phyloP scores from a whole-genome alignment of 2,888 invertebrate species.

The Volucella bombylans region DNA sequence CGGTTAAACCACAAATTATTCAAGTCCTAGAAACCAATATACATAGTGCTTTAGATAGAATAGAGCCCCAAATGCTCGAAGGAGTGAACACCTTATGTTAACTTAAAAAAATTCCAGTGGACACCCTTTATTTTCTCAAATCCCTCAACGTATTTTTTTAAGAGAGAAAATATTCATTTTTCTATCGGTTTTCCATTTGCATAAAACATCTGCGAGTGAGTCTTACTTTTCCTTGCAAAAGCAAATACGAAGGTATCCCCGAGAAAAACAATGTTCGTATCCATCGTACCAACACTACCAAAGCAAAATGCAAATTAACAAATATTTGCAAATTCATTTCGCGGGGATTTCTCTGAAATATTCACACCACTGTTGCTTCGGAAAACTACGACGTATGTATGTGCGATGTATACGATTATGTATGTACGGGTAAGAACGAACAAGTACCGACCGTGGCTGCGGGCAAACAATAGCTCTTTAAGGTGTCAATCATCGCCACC shows the following conservation, averaged over 20 bases:
- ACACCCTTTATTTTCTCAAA: too few species aligned
- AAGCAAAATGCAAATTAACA: conserved; percentile 4
- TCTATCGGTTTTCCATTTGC: not conserved
- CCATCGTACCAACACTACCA: not conserved
- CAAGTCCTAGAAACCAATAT: too few species aligned
- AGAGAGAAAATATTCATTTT: too few species aligned
- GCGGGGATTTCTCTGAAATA: not conserved
- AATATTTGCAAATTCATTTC: conserved; percentile 10
- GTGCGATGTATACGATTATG: too few species aligned
- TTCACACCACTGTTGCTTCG: not conserved
- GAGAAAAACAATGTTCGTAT: conserved; percentile 4
- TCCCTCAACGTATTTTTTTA: too few species aligned
- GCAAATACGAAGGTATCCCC: not conserved
- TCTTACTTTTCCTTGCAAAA: conserved; percentile 1
- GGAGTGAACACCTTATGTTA: too few species aligned
- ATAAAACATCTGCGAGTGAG: not conserved
- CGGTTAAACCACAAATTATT: too few species aligned
- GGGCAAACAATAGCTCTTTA: conserved; percentile 12
- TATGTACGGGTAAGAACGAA: too few species aligned
- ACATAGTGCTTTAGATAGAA: too few species aligned
- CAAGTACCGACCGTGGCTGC: too few species aligned
- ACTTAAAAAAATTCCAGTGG: too few species aligned
- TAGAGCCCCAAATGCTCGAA: too few species aligned
- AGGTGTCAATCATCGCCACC: conserved; percentile 8
- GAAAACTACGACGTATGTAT: not conserved